Conservation (phyloP, 2,888 invertebrate genomes). For the Andrena dorsata region DNA sequence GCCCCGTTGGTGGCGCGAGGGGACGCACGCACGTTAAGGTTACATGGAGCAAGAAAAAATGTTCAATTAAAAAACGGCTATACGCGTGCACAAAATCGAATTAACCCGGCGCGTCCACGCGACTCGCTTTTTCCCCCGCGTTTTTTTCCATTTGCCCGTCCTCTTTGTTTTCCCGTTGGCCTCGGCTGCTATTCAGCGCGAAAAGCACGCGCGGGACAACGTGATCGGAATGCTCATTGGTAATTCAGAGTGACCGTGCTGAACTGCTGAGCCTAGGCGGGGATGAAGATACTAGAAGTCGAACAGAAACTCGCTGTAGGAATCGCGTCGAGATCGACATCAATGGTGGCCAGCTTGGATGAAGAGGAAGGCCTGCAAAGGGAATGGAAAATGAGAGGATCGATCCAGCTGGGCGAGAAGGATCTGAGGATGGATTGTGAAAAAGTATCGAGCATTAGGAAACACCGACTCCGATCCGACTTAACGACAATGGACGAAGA, state of each 20-base stretch:
- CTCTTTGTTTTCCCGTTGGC: slow-evolving; percentile 51
- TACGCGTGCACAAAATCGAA: slow-evolving; percentile 50
- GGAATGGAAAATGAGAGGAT: slow-evolving; percentile 37
- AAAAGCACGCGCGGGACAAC: slow-evolving; percentile 66
- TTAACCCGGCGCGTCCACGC: slow-evolving; percentile 47
- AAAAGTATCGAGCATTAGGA: slow-evolving; percentile 33
- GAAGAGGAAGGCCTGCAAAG: slow-evolving; percentile 18
- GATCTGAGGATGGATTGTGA: slow-evolving; percentile 22
- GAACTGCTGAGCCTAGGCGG: slow-evolving; percentile 1
- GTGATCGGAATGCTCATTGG: slow-evolving; percentile 74
- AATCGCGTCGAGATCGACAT: slow-evolving; percentile 51
- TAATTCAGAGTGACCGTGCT: slow-evolving; percentile 63
- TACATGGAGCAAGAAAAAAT: slow-evolving; percentile 28
- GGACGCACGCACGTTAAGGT: slow-evolving; percentile 18
- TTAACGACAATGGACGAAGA: slow-evolving; percentile 24
- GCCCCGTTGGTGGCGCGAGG: not conserved
- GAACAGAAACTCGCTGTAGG: slow-evolving; percentile 34
- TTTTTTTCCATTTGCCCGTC: slow-evolving; percentile 20
- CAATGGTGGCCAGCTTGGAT: slow-evolving; percentile 35
- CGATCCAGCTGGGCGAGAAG: slow-evolving; percentile 5
- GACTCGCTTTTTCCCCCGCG: slow-evolving; percentile 17
- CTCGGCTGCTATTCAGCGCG: slow-evolving; percentile 53
- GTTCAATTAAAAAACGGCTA: slow-evolving; percentile 61
- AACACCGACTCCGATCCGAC: slow-evolving; percentile 20
- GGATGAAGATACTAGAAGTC: slow-evolving; percentile 66